Evolutionary conservation across 2,797 vertebrate species (phyloP).

Genomic region (Myiothlypis chrysogaster): DNA sequence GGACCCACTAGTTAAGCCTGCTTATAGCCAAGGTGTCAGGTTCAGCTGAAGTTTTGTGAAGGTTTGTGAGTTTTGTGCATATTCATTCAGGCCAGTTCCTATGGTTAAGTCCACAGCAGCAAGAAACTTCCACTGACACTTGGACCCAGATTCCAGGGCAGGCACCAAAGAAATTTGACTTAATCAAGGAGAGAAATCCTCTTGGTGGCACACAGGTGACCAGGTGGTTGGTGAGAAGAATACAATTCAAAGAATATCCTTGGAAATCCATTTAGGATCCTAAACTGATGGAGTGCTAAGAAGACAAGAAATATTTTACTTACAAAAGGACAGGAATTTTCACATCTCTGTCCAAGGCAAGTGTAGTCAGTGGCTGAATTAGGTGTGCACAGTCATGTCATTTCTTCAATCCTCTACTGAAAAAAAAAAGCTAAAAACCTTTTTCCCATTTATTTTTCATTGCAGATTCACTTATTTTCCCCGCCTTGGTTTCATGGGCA

Average conservation of each 20-base stretch:
- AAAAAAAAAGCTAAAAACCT: not conserved
- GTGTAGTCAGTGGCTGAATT: not conserved
- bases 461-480: not conserved
- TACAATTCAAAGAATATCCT: not conserved
- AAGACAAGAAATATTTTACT: not conserved
- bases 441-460: not conserved
- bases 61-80: not conserved
- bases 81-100: not conserved
- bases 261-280: not conserved
- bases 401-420: not conserved
- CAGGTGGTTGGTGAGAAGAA: not conserved
- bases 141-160: not conserved
- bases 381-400: not conserved
- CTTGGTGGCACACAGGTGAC: not conserved
- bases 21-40: not conserved
- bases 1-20: not conserved
- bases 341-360: not conserved
- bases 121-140: not conserved
- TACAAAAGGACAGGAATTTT: not conserved
- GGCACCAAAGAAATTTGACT: not conserved
- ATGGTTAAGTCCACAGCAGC: not conserved
- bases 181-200: not conserved
- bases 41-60: not conserved
- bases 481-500: not conserved
- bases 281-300: not conserved